These are phyloP conservation scores for Anniella stebbinsi DNA, from an alignment of 2,797 vertebrate genomes.

Conservation along the genomic window DNA sequence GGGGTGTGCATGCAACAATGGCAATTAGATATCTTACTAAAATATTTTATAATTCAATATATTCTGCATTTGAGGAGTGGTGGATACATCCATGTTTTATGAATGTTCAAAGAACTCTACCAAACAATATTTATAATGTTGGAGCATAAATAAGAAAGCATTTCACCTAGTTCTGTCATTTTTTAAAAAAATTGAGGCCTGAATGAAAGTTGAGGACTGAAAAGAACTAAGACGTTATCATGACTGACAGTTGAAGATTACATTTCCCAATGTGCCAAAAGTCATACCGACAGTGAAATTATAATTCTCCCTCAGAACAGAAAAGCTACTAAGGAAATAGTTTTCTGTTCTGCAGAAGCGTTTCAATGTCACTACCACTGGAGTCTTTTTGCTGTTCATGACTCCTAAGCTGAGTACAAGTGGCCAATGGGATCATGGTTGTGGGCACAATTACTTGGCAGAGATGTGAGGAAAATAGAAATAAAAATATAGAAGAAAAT, in stretches of 20 bases:
- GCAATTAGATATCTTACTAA: neutral
- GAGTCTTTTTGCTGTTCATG: neutral
- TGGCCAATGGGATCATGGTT: neutral
- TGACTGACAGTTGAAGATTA: conserved; percentile 1
- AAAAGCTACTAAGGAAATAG: neutral
- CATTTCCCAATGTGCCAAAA: conserved; percentile 22
- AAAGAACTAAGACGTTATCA: conserved; percentile 22
- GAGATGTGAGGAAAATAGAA: neutral
- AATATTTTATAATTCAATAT: neutral
- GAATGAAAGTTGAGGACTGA: neutral
- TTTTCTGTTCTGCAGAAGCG: neutral
- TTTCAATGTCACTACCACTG: neutral
- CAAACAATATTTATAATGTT: neutral
- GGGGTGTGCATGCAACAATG: neutral
- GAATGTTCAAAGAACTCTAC: neutral
- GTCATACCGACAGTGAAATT: conserved; percentile 17
- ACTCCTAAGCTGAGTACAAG: neutral
- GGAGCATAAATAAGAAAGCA: neutral
- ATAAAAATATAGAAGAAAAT: neutral
- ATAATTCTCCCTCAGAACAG: conserved; percentile 1
- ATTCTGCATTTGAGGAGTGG: neutral
- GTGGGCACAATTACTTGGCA: neutral
- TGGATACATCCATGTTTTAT: neutral
- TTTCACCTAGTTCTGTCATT: conserved; percentile 5
- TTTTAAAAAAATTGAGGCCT: neutral